Conservation (phyloP, 2,113 vertebrate genomes). For the Leptocoma aspasia region DNA sequence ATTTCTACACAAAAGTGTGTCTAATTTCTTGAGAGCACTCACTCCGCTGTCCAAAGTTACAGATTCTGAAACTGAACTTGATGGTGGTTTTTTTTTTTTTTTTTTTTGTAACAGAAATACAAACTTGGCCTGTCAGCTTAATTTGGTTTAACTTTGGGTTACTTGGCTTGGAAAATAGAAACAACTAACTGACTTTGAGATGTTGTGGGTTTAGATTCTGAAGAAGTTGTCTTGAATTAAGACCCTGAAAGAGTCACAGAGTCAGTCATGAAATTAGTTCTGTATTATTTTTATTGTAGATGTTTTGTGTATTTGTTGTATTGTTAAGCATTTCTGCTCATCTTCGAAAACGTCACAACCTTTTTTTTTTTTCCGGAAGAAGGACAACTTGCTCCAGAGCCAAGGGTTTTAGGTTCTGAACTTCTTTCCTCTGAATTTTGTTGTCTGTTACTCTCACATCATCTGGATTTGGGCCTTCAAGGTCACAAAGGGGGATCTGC, state of each 20-base stretch:
- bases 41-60: not conserved
- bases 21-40: not conserved
- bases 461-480: not conserved
- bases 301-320: not conserved
- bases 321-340: not conserved
- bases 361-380: not conserved
- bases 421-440: not conserved
- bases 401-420: not conserved
- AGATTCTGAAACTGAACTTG: not conserved
- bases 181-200: not conserved
- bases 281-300: not conserved
- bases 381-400: not conserved
- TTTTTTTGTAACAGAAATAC: not conserved
- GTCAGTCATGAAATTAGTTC: not conserved
- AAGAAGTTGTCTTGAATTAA: not conserved
- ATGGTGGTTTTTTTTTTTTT: rapidly evolving
- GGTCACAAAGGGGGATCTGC: not conserved
- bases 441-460: not conserved
- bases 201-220: not conserved
- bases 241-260: not conserved
- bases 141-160: not conserved
- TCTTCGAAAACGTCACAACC: not conserved
- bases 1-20: not conserved
- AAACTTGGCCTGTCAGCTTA: not conserved
- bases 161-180: not conserved